Evolutionary conservation across 2,113 vertebrate species (phyloP).

Genomic region (Rhea americana): DNA sequence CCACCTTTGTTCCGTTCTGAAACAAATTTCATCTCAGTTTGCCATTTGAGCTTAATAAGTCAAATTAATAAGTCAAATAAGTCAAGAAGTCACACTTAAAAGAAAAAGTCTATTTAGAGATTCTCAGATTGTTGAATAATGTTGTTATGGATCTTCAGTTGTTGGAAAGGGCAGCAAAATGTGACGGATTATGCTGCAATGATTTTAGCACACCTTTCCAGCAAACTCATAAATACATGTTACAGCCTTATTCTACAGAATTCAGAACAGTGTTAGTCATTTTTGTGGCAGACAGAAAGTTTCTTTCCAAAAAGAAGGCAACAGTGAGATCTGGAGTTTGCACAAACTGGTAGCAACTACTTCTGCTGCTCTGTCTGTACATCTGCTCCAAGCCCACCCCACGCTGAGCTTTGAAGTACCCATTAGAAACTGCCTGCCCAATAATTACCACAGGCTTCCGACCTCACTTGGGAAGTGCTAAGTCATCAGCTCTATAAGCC

Average conservation of each 20-base stretch:
- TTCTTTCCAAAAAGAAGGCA: background rate
- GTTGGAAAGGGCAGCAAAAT: background rate
- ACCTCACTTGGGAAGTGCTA: background rate
- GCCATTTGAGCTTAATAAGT: background rate
- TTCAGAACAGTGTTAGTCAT: background rate
- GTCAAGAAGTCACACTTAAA: background rate
- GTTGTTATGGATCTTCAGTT: background rate
- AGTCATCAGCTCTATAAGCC: slow-evolving; percentile 21
- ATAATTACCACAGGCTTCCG: slow-evolving; percentile 24
- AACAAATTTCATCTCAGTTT: background rate
- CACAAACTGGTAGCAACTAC: background rate
- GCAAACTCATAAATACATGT: rapidly evolving
- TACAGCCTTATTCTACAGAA: background rate
- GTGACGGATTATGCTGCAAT: background rate
- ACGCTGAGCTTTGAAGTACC: background rate
- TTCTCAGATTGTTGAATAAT: background rate
- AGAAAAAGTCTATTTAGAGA: background rate
- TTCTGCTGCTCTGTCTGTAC: background rate
- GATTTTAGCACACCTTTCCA: background rate
- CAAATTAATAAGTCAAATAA: too few species aligned
- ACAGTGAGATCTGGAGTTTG: background rate
- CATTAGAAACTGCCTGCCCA: slow-evolving; percentile 16
- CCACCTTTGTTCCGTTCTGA: background rate
- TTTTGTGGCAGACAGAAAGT: background rate
- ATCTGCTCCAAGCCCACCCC: background rate